phyloP scores from a whole-genome alignment of 2,888 invertebrate species.

The Lycocerus yunnanus region DNA sequence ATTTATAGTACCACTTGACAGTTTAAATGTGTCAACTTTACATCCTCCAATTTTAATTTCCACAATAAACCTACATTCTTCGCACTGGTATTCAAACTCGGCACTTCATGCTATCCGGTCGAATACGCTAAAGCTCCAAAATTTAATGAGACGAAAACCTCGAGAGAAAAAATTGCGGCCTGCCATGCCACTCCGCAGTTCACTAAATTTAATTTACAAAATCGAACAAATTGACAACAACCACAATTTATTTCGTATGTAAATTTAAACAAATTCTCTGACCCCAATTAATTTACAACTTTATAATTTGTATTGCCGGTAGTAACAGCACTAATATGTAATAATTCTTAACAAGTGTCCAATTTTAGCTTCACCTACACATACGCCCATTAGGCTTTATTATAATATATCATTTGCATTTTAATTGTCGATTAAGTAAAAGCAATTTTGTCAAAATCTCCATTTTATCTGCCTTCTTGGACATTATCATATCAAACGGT shows the following conservation, averaged over 20 bases:
- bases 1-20: neutral
- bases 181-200: too few relatives aligned
- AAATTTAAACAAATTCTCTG: neutral
- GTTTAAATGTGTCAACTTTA: neutral
- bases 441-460: slow-evolving; percentile 12
- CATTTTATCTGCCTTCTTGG: slow-evolving; percentile 4
- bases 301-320: neutral
- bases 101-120: neutral
- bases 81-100: neutral
- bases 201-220: neutral
- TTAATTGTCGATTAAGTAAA: slow-evolving; percentile 17
- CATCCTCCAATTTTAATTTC: neutral
- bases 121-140: neutral
- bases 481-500: slow-evolving; percentile 8
- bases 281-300: neutral
- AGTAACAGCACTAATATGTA: slow-evolving; percentile 5
- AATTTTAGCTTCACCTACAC: slow-evolving; percentile 16
- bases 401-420: slow-evolving; percentile 16
- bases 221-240: neutral
- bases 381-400: slow-evolving; percentile 11
- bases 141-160: neutral
- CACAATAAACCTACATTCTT: neutral
- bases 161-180: neutral
- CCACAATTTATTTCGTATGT: neutral
- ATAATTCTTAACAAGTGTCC: slow-evolving; percentile 10